Evolutionary conservation across 2,888 invertebrate genomes (phyloP).

Genomic region (Biston betularia): DNA sequence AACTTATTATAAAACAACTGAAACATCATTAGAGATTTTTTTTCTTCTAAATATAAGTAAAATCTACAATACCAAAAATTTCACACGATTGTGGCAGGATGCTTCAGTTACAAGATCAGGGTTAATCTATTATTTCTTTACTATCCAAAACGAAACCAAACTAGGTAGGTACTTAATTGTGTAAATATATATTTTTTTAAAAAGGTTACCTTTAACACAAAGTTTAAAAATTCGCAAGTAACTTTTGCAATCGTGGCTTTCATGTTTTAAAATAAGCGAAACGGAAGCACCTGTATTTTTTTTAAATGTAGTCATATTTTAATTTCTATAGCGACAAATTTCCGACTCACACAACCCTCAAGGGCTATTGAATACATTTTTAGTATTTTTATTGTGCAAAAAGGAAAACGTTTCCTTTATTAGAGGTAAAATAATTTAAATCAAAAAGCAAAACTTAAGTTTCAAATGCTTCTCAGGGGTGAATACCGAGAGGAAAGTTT

Average conservation of each 20-base stretch:
- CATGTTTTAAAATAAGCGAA: no score
- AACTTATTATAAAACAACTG: constrained; percentile 23
- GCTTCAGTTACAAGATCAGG: not conserved
- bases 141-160: no score
- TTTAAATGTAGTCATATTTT: no score
- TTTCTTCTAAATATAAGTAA: constrained; percentile 2
- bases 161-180: no score
- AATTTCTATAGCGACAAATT: no score
- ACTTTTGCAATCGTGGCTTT: no score
- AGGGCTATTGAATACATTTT: not conserved
- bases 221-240: no score
- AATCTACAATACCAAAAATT: constrained; percentile 8
- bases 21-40: constrained; percentile 12
- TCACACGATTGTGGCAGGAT: constrained; percentile 24
- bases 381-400: not conserved
- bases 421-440: not conserved
- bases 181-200: no score
- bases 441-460: constrained; percentile 13
- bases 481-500: constrained; percentile 6
- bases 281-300: no score
- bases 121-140: no score
- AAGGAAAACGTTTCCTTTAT: not conserved
- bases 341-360: not conserved
- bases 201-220: no score
- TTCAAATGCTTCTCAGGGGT: constrained; percentile 24